phyloP scores from a whole-genome alignment of 2,888 invertebrate species.

The Meteorus colon region DNA sequence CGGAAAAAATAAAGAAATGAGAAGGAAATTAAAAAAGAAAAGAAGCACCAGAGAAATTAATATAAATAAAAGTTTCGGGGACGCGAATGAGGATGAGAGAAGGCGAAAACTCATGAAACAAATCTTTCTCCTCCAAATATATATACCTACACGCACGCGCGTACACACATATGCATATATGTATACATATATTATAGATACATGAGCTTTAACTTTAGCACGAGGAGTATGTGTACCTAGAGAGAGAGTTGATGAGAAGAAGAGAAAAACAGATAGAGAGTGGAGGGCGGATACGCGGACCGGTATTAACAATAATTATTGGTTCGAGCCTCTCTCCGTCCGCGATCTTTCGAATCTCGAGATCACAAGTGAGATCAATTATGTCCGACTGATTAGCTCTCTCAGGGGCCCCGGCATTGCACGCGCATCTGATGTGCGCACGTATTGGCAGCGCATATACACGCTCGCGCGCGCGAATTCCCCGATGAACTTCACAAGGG shows the following conservation, averaged over 20 bases:
- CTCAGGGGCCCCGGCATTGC: slow-evolving; percentile 55
- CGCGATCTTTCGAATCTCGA: slow-evolving; percentile 72
- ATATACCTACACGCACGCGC: background rate
- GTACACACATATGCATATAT: background rate
- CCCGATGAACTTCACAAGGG: slow-evolving; percentile 27
- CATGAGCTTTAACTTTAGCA: background rate
- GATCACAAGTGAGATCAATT: slow-evolving; percentile 73
- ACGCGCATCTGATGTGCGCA: slow-evolving; percentile 48
- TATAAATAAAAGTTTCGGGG: slow-evolving; percentile 67
- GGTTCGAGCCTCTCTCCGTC: slow-evolving; percentile 71
- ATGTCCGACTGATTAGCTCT: slow-evolving; percentile 71
- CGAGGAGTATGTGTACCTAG: slow-evolving; percentile 33
- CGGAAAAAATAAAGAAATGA: slow-evolving; percentile 67
- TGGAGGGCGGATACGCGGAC: slow-evolving; percentile 53
- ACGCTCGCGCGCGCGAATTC: slow-evolving; percentile 8
- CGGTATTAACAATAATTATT: slow-evolving; percentile 73
- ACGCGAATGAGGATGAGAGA: slow-evolving; percentile 47
- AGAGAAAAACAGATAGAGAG: slow-evolving; percentile 29
- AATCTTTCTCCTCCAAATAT: background rate
- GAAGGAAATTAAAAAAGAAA: background rate
- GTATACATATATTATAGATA: slow-evolving; percentile 29
- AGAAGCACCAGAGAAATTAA: slow-evolving; percentile 62
- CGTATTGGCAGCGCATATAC: slow-evolving; percentile 32
- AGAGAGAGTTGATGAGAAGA: slow-evolving; percentile 46
- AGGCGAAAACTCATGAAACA: slow-evolving; percentile 3